Conservation (phyloP, 2,888 invertebrate genomes). For the Terebella lapidaria region DNA sequence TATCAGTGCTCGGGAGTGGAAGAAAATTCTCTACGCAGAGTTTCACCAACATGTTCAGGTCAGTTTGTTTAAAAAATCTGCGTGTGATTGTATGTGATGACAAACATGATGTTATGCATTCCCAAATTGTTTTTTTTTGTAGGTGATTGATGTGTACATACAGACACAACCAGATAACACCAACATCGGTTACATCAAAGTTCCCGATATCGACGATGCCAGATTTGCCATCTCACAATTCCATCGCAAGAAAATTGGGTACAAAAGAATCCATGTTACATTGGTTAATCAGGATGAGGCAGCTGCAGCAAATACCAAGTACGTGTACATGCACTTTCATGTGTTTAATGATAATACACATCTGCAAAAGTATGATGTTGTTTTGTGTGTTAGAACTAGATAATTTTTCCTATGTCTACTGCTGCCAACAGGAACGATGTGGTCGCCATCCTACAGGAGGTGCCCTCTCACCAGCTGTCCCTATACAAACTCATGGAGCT, state of each 20-base stretch:
- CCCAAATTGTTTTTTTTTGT: slow-evolving; percentile 2
- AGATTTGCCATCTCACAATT: slow-evolving; percentile 72
- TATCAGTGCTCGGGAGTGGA: slow-evolving; percentile 65
- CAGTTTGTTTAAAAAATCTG: not conserved
- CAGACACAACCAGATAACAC: slow-evolving; percentile 65
- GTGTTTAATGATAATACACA: too few species aligned
- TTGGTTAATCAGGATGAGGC: slow-evolving; percentile 6
- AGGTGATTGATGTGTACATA: slow-evolving; percentile 62
- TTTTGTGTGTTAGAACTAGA: too few species aligned
- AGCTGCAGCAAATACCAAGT: not conserved
- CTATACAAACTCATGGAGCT: slow-evolving; percentile 77
- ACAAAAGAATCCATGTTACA: slow-evolving; percentile 70
- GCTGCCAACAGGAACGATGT: slow-evolving; percentile 69
- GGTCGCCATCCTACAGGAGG: slow-evolving; percentile 69
- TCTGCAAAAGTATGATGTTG: too few species aligned
- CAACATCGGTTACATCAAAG: slow-evolving; percentile 67
- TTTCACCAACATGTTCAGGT: slow-evolving; percentile 67
- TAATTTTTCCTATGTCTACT: too few species aligned
- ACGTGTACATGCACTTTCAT: not conserved
- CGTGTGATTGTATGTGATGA: too few species aligned
- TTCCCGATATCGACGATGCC: slow-evolving; percentile 66
- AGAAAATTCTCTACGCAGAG: slow-evolving; percentile 61
- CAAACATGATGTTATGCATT: not conserved
- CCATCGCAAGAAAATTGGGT: slow-evolving; percentile 76
- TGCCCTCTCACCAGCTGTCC: slow-evolving; percentile 70